phyloP scores from a whole-genome alignment of 1,140 invertebrate genomes.

The Sarcophaga bullata region DNA sequence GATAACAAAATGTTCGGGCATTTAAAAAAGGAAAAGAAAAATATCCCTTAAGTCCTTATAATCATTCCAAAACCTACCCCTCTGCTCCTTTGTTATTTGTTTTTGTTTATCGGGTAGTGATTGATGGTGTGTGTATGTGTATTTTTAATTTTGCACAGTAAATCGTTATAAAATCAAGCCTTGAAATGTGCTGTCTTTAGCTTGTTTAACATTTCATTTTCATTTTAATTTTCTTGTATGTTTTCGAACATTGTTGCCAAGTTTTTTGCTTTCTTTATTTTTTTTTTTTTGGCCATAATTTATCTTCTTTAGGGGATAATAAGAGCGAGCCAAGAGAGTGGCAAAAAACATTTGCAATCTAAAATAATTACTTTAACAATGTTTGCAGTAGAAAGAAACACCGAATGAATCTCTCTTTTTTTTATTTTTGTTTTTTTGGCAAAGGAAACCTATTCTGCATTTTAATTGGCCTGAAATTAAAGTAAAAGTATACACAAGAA shows the following conservation, averaged over 20 bases:
- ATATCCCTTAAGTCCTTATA: no score
- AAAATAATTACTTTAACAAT: constrained; percentile 21
- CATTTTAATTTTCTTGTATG: background rate
- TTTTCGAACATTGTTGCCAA: background rate
- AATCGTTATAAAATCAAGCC: background rate
- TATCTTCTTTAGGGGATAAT: background rate
- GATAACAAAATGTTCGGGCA: no score
- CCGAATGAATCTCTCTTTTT: no score
- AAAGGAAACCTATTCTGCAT: background rate
- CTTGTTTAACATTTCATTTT: background rate
- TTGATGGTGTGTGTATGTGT: no score
- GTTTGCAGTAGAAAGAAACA: background rate
- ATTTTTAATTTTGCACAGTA: no score
- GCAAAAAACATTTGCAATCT: background rate
- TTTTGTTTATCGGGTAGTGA: no score
- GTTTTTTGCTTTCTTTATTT: background rate
- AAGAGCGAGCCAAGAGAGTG: background rate
- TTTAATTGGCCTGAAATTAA: constrained; percentile 16
- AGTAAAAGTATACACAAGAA: background rate
- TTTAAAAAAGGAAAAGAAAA: no score
- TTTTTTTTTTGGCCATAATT: background rate
- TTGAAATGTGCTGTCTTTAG: background rate
- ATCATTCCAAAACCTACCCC: no score
- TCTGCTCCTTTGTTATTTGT: no score
- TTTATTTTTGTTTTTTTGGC: background rate